Evolutionary conservation across 2,113 vertebrate genomes (phyloP), one percentile per base, ranked within the genome.

Genomic region (Notarius lentiginosus): DNA sequence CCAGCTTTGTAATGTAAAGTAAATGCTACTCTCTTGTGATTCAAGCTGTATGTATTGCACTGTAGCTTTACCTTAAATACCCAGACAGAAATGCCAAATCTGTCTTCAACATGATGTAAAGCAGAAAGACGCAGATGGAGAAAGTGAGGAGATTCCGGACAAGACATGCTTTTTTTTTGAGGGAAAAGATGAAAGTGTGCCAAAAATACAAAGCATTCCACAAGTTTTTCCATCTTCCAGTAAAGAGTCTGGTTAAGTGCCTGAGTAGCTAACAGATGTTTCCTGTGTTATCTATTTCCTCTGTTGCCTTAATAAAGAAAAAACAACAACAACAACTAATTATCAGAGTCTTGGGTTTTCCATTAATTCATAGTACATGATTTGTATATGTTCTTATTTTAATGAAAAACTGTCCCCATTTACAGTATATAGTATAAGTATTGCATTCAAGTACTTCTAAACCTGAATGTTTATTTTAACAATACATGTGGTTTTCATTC

Each of bases 81-180:
- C 12, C 76, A 79, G 60, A 17, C 10, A 63, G 34, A 82, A 5
- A 56, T 55, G 24, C 14, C 18, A 1, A 51, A 51, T 70, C 49
- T n/a, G 65, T 65, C n/a, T 58, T 79, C 4, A 61, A 51, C 60
- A 70, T 41, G 41, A n/a, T 76, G 51, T 53, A 75, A 56, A 76
- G 49, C 51, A 75, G 30, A 68, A 72, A 18, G 61, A 77, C 11
- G 27, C 53, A 76, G 22, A 58, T 63, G 86, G 56, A 76, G 58
- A 87, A 63, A 76, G 20, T n/a, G 58, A 83, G 77, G 90, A 89
- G 87, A 87, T 94, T 95, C 91, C 93, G 34, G 89, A 89, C 91
- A 94, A 63, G 87, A 79, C 89, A 53, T 1, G 0, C 61, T 18
- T 70, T 73, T 75, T 85, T 20, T 65, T 84, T 76, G 75, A 53